These are phyloP conservation scores for Alloplasta piceator DNA, from an alignment of 2,888 invertebrate genomes.

Conservation along the genomic window DNA sequence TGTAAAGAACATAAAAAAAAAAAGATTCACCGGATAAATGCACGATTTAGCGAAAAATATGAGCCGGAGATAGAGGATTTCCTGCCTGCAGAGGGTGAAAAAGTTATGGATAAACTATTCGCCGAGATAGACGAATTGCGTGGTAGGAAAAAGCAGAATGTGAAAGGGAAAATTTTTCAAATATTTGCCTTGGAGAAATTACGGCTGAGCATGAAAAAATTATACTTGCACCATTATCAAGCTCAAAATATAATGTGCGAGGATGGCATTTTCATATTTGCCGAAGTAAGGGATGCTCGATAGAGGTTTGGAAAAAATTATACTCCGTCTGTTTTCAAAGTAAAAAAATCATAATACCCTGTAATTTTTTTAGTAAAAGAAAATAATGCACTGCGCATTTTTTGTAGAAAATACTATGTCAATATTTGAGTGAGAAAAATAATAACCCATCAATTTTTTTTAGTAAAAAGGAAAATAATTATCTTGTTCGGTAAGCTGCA, in stretches of 20 bases:
- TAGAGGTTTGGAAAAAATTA: too few species aligned
- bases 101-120: conserved; percentile 27
- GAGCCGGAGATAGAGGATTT: conserved; percentile 47
- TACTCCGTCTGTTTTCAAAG: too few species aligned
- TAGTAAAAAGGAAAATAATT: conserved; percentile 16
- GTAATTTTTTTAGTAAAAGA: too few species aligned
- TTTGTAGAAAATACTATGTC: background rate
- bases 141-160: conserved; percentile 17
- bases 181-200: too few species aligned
- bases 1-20: conserved; percentile 47
- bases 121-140: background rate
- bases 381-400: background rate
- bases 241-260: too few species aligned
- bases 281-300: too few species aligned
- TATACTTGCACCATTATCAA: too few species aligned
- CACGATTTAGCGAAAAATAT: conserved; percentile 56
- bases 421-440: background rate
- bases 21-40: conserved; percentile 24
- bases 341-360: too few species aligned
- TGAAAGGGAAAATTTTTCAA: too few species aligned
- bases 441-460: background rate
- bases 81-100: background rate
- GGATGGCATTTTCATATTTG: too few species aligned
- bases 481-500: background rate
- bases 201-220: too few species aligned